A percentile compares a stretch with the other conserved stretches of the same genome.
Conservation (phyloP, 2,797 vertebrate species). For the Sebastes minor region DNA sequence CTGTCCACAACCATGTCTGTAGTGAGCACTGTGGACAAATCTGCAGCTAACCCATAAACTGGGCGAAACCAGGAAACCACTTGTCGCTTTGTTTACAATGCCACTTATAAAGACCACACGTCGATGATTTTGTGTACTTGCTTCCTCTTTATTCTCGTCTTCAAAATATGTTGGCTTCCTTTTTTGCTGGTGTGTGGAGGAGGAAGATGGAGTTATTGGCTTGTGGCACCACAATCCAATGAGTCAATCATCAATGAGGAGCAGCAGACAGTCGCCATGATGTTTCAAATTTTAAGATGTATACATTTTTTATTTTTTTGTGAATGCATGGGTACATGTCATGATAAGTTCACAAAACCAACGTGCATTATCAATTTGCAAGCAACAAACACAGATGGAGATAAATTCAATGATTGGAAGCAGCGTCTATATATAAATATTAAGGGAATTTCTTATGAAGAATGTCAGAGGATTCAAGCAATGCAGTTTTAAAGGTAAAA, state of each 20-base stretch:
- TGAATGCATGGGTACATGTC: background rate
- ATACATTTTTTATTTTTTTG: background rate
- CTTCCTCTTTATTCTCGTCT: background rate
- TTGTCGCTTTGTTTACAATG: background rate
- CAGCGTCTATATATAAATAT: background rate
- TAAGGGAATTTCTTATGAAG: background rate
- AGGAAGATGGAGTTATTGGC: background rate
- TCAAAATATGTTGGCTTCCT: background rate
- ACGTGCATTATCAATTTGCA: background rate
- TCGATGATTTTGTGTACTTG: background rate
- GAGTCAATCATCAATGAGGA: background rate
- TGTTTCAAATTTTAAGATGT: background rate
- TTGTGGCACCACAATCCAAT: background rate
- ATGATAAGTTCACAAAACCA: background rate
- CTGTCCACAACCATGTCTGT: background rate
- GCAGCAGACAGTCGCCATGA: background rate
- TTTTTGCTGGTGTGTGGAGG: background rate
- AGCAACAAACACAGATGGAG: background rate
- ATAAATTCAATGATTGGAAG: background rate
- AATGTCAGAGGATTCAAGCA: background rate
- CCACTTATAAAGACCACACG: background rate
- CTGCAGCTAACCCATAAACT: background rate
- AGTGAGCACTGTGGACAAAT: background rate
- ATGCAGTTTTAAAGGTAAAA: background rate
- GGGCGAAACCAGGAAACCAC: background rate